Conservation (phyloP, 2,113 vertebrate genomes). For the Excalfactoria chinensis region DNA sequence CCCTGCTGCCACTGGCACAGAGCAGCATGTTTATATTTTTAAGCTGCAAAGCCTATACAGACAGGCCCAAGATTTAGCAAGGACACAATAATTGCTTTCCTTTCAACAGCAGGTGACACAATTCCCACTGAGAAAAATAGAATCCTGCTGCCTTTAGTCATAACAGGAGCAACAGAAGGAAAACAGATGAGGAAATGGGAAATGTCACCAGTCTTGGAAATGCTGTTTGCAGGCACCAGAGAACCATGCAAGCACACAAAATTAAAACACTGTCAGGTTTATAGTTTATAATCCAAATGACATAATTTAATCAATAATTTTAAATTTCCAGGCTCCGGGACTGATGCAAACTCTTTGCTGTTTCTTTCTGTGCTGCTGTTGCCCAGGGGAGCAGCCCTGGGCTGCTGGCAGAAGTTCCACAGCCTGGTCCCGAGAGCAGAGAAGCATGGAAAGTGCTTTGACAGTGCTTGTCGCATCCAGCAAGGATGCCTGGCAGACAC, state of each 20-base stretch:
- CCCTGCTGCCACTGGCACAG: conserved; percentile 51
- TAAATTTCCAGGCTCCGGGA: background rate
- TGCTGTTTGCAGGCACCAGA: conserved; percentile 35
- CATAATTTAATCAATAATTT: conserved; percentile 45
- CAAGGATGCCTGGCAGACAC: background rate
- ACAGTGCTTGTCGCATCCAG: background rate
- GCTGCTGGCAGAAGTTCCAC: background rate
- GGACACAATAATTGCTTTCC: conserved; percentile 76
- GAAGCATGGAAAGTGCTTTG: background rate
- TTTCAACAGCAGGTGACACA: conserved; percentile 66
- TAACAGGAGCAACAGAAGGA: conserved; percentile 61
- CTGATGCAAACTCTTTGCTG: background rate
- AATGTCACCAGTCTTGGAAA: conserved; percentile 72
- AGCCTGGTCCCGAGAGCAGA: background rate
- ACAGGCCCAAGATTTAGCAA: conserved; percentile 62
- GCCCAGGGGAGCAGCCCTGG: background rate
- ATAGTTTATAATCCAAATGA: conserved; percentile 47
- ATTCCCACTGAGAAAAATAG: conserved; percentile 68
- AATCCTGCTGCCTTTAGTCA: conserved; percentile 56
- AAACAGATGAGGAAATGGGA: conserved; percentile 61
- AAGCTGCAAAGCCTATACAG: conserved; percentile 54
- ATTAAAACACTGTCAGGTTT: conserved; percentile 51
- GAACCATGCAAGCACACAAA: conserved; percentile 35
- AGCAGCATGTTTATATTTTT: conserved; percentile 54
- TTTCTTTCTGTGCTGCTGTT: background rate